Conservation (phyloP, 2,797 vertebrate species). For the Sebastes oblongus region DNA sequence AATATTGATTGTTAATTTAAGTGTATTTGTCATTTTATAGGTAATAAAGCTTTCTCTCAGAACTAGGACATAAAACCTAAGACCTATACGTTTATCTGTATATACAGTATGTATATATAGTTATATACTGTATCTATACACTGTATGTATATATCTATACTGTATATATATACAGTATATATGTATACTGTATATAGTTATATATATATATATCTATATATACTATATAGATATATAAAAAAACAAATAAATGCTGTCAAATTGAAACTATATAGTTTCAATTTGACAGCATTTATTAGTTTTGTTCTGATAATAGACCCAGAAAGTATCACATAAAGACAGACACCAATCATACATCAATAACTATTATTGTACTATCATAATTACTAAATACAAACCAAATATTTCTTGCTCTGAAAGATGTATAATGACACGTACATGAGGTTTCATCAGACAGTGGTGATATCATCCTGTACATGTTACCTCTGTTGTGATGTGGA, state of each 20-base stretch:
- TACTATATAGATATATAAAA: background rate
- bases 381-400: background rate
- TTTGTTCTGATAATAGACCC: background rate
- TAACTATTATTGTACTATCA: no score
- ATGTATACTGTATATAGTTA: no score
- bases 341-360: background rate
- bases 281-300: background rate
- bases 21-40: background rate
- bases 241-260: background rate
- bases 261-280: background rate
- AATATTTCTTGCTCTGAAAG: background rate
- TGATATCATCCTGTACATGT: background rate
- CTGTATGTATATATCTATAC: no score
- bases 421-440: background rate
- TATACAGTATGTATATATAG: no score
- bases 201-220: no score
- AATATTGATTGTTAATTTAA: background rate
- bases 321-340: background rate
- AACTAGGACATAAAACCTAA: background rate
- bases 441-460: background rate
- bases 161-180: no score
- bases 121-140: no score
- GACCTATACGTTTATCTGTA: background rate
- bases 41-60: background rate
- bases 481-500: slow-evolving; percentile 50